Base-by-base conservation (phyloP, 2,888 invertebrate species). In the Poecilus cupreus region DNA sequence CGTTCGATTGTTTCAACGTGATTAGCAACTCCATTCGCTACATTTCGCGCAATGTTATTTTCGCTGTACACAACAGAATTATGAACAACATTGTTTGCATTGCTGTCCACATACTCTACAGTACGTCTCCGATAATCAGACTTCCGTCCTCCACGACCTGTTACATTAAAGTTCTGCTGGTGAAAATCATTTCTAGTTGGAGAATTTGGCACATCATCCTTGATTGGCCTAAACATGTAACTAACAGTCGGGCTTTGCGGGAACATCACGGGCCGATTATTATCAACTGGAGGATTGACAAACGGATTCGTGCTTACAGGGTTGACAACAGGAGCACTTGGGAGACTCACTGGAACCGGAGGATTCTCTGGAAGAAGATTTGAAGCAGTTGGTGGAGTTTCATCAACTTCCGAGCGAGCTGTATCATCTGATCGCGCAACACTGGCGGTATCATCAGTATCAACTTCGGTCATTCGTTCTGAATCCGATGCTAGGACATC, bases 401-500 rank as follows among this genome's bases (percentile, higher is more conserved):
- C 90, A 83, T 90, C 90, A n/a, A 89, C 88, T 86, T 92, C 92
- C 0, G 92, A 92, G 82, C 92, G 88, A 2, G 94, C 94, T 84
- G 94, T 93, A 83, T 95, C 95, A 87, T 96, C 96, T 0, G 96
- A 96, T 83, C 95, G 92, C 10, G 93, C 93, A 18, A 94, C 93
- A 81, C 94, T 94, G 83, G 87, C 87, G 0, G 88, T 87, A 82
- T 89, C 89, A 80, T 89, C 89, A 0, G 88, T 88, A 60, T 81
- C 82, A 87, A 90, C 95, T 91, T 98, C 98, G 0, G 96, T 96
- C 85, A 97, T 92, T 81, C 98, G 93, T 86, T 97, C 96, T 18
- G 97, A 97, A 88, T 98, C 98, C 1, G 97, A 97, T 0, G 96
- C 95, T 60, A 97, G 90, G 13, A 98, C 98, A 89, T 99, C 98